phyloP scores from a whole-genome alignment of 2,113 vertebrate species.

The Glaucidium brasilianum region DNA sequence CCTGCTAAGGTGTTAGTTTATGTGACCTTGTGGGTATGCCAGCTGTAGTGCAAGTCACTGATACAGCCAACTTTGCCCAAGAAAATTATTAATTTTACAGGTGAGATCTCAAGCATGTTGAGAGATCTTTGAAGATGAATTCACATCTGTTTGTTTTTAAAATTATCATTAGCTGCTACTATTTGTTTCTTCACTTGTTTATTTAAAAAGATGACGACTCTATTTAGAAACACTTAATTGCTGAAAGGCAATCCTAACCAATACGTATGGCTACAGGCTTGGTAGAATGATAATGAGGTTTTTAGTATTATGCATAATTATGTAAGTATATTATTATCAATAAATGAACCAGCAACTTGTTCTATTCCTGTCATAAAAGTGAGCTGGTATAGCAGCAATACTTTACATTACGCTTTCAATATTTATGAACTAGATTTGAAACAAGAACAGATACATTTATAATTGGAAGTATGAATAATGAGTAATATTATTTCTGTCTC shows the following conservation, averaged over 20 bases:
- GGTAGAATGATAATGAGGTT: constrained; percentile 11
- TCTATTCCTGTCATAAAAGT: neutral
- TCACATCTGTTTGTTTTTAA: neutral
- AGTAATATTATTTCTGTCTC: constrained; percentile 16
- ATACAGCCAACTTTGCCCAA: neutral
- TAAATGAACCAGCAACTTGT: neutral
- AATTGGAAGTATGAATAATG: constrained; percentile 21
- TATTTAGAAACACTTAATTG: neutral
- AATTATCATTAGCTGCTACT: neutral
- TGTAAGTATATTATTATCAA: constrained; percentile 13
- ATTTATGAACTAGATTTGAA: constrained; percentile 30
- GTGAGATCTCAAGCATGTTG: neutral
- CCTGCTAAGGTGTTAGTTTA: neutral
- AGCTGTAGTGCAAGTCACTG: neutral
- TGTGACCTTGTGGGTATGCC: fast-evolving
- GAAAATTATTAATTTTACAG: neutral
- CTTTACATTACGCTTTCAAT: neutral
- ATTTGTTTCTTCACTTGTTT: neutral
- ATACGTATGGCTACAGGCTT: neutral
- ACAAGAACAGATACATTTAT: neutral
- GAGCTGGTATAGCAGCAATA: neutral
- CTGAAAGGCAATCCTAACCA: neutral
- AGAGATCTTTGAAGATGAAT: neutral
- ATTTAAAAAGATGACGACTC: neutral
- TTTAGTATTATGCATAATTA: constrained; percentile 32